phyloP scores from a whole-genome alignment of 2,888 invertebrate species.

The Drosophila aldrichi region DNA sequence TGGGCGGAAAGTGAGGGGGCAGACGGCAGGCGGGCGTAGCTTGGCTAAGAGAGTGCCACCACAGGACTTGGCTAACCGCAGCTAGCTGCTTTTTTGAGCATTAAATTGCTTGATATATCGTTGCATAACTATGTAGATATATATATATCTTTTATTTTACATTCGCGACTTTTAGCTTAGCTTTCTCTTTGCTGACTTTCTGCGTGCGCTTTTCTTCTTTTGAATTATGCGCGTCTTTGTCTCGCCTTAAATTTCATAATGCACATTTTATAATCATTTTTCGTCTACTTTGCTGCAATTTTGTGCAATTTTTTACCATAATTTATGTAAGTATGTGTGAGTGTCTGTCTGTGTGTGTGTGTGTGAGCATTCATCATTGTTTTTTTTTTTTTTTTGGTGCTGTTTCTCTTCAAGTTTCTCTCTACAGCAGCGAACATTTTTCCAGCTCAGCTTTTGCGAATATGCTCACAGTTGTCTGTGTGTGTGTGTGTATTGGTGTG shows the following conservation, averaged over 20 bases:
- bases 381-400: conserved; percentile 28
- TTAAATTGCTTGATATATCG: conserved; percentile 80
- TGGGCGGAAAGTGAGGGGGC: too few species aligned
- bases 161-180: conserved; percentile 52
- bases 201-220: conserved; percentile 33
- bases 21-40: background rate
- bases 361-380: conserved; percentile 44
- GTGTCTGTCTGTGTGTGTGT: conserved; percentile 28
- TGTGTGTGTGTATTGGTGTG: conserved; percentile 18
- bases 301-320: conserved; percentile 73
- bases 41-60: conserved; percentile 20
- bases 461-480: conserved; percentile 41
- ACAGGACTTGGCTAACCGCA: conserved; percentile 51
- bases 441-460: conserved; percentile 62
- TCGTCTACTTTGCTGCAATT: conserved; percentile 79
- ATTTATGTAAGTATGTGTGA: conserved; percentile 61
- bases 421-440: conserved; percentile 59
- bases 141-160: conserved; percentile 11
- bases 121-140: conserved; percentile 7
- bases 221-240: conserved; percentile 77
- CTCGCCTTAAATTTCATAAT: conserved; percentile 78
- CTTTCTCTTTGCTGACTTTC: conserved; percentile 29
- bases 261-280: conserved; percentile 79
- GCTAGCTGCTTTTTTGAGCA: conserved; percentile 69
- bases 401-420: conserved; percentile 42